phyloP scores from a whole-genome alignment of 2,888 invertebrate genomes.

The Conchocele bisecta region DNA sequence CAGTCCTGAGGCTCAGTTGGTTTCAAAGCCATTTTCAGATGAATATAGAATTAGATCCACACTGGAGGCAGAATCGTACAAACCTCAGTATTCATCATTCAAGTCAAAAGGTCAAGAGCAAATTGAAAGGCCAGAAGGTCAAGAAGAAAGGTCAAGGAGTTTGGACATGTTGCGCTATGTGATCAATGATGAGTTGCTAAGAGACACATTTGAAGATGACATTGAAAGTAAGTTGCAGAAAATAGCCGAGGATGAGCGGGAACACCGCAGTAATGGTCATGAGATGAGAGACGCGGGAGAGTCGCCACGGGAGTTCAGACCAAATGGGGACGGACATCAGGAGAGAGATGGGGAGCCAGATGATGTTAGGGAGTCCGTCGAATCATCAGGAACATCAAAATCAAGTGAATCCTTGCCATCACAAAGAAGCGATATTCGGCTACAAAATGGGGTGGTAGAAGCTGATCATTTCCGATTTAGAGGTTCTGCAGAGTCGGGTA shows the following conservation, averaged over 20 bases:
- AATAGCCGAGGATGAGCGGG: neutral
- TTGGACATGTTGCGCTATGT: conserved; percentile 46
- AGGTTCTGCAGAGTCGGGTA: conserved; percentile 35
- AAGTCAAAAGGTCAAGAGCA: conserved; percentile 1
- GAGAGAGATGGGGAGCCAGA: neutral
- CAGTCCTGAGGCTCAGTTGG: neutral
- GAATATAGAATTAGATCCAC: neutral
- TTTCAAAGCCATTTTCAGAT: neutral
- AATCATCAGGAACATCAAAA: conserved; percentile 16
- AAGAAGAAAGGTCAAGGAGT: conserved; percentile 11
- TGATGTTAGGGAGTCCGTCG: conserved; percentile 10
- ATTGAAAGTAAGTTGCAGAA: neutral
- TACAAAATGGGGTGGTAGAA: conserved; percentile 25
- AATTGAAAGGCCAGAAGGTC: neutral
- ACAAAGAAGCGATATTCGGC: neutral
- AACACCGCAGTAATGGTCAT: neutral
- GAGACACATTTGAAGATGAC: neutral
- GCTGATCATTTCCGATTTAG: conserved; percentile 29
- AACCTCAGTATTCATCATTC: neutral
- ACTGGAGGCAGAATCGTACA: conserved; percentile 7
- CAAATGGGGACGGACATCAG: neutral
- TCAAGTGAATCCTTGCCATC: conserved; percentile 50
- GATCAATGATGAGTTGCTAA: conserved; percentile 15
- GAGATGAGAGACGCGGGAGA: neutral
- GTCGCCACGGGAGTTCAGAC: neutral